phyloP scores from a whole-genome alignment of 2,113 vertebrate genomes.

The Hoplias malabaricus region DNA sequence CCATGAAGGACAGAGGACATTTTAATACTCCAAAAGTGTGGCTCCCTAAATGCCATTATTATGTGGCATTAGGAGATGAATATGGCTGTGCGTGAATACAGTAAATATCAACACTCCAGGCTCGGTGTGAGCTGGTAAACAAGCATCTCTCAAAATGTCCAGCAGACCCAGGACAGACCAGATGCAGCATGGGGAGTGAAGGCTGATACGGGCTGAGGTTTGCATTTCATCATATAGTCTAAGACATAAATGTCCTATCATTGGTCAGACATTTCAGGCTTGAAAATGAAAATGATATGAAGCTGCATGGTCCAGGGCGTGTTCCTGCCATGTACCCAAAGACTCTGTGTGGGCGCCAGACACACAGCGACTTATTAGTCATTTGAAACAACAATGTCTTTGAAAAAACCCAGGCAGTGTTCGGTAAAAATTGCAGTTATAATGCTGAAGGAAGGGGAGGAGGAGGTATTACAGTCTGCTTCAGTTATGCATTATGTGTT shows the following conservation, averaged over 20 bases:
- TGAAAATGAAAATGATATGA: no score
- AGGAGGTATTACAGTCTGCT: no score
- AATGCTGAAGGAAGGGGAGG: no score
- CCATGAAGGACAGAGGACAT: constrained; percentile 21
- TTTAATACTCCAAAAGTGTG: constrained; percentile 25
- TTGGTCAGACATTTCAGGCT: no score
- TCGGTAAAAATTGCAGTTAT: no score
- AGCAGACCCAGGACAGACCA: not conserved
- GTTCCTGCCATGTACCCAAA: no score
- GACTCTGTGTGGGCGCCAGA: no score
- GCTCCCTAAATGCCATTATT: constrained; percentile 42
- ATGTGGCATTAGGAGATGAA: constrained; percentile 17
- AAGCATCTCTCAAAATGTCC: not conserved
- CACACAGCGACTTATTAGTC: no score
- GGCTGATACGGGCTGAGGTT: not conserved
- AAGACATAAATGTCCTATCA: not conserved
- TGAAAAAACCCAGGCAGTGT: no score
- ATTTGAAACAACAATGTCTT: no score
- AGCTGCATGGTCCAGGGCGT: no score
- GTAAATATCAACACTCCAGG: constrained; percentile 29
- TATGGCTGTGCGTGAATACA: constrained; percentile 18
- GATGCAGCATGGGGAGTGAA: not conserved
- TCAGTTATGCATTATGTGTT: no score
- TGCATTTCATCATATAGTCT: not conserved
- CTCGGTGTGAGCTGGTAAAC: constrained; percentile 2